Evolutionary conservation across 2,888 invertebrate species (phyloP).

Genomic region (Apodemia duryi): DNA sequence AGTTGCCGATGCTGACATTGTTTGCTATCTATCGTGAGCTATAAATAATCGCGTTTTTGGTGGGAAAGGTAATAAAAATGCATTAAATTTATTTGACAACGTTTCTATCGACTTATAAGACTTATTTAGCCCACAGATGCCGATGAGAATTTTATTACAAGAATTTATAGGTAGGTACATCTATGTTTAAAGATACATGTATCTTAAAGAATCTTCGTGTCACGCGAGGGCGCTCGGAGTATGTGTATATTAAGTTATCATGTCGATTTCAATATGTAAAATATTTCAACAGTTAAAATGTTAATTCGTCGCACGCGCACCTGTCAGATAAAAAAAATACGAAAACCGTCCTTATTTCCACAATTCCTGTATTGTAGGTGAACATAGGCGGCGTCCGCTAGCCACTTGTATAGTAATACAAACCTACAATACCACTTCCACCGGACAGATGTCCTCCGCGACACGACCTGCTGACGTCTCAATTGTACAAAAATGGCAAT

Average conservation of each 20-base stretch:
- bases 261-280: not conserved
- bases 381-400: not conserved
- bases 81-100: no score
- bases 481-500: not conserved
- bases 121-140: no score
- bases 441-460: not conserved
- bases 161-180: no score
- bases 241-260: not conserved
- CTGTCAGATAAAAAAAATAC: not conserved
- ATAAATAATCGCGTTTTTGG: no score
- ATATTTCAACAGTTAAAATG: constrained; percentile 7
- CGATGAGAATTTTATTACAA: no score
- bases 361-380: not conserved
- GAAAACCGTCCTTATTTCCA: not conserved
- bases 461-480: constrained; percentile 3
- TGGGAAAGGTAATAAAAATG: no score
- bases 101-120: no score
- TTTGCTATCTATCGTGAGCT: no score
- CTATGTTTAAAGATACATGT: no score
- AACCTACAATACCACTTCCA: not conserved
- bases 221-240: no score
- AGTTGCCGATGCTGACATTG: no score
- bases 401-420: not conserved
- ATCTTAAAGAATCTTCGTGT: no score
- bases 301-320: not conserved